Evolutionary conservation across 2,888 invertebrate species (phyloP).

Genomic region (Incurvaria masculella): DNA sequence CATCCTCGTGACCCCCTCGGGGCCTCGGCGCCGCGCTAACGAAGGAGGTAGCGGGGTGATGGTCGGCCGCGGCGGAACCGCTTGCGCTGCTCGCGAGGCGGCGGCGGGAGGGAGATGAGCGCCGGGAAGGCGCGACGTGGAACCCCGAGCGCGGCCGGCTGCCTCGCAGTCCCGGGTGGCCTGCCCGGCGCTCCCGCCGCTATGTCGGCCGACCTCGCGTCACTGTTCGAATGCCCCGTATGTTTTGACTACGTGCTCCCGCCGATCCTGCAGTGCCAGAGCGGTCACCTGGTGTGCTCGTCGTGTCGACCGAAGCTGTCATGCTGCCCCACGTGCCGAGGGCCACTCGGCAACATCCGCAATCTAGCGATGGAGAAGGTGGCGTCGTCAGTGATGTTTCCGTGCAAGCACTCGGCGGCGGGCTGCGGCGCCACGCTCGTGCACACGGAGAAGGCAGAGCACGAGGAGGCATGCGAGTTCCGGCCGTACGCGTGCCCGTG

Average conservation of each 20-base stretch:
- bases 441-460: conserved; percentile 97
- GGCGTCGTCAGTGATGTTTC: conserved; percentile 97
- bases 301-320: conserved; percentile 95
- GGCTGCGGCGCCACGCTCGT: conserved; percentile 91
- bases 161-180: conserved; percentile 33
- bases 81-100: not conserved
- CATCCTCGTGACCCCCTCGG: too few species aligned
- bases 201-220: conserved; percentile 84
- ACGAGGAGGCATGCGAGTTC: conserved; percentile 98
- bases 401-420: conserved; percentile 96
- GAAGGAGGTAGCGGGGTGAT: not conserved
- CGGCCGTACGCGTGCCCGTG: conserved; percentile 99
- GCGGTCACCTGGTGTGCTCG: conserved; percentile 97
- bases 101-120: conserved; percentile 37
- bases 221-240: conserved; percentile 93
- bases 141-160: conserved; percentile 51
- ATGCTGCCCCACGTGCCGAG: conserved; percentile 97
- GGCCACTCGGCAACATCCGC: conserved; percentile 94
- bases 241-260: conserved; percentile 99
- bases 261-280: conserved; percentile 97
- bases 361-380: conserved; percentile 99
- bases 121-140: conserved; percentile 54
- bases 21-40: too few species aligned
- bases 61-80: not conserved
- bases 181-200: conserved; percentile 60